Evolutionary conservation across 2,888 invertebrate genomes (phyloP).

Genomic region (Cryptocephalus moraei): DNA sequence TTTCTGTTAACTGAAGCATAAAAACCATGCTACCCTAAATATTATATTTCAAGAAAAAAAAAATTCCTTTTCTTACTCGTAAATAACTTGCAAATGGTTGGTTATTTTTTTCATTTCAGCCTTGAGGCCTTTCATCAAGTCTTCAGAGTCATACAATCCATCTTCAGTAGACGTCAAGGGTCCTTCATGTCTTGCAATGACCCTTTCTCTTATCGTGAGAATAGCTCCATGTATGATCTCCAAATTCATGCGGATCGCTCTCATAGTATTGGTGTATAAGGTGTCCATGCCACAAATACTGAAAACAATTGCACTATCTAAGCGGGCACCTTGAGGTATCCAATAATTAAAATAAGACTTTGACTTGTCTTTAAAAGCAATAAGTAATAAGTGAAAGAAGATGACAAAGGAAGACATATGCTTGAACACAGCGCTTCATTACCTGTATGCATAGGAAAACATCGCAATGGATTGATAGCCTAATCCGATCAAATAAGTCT

Average conservation of each 20-base stretch:
- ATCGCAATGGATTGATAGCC: slow-evolving; percentile 29
- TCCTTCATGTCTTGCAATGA: slow-evolving; percentile 7
- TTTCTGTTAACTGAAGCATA: no score
- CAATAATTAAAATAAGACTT: no score
- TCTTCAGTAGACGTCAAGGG: slow-evolving; percentile 2
- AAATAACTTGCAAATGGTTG: slow-evolving; percentile 27
- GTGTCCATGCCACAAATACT: slow-evolving; percentile 30
- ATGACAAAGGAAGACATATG: no score
- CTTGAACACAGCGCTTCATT: background rate
- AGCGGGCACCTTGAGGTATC: no score
- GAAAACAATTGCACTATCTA: slow-evolving; percentile 7
- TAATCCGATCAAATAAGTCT: slow-evolving; percentile 25
- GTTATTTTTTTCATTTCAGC: slow-evolving; percentile 26
- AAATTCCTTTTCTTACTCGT: slow-evolving; percentile 16
- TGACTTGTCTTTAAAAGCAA: no score
- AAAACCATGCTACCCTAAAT: no score
- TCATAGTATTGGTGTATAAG: slow-evolving; percentile 32
- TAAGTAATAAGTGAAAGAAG: no score
- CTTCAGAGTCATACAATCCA: slow-evolving; percentile 7
- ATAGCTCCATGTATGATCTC: slow-evolving; percentile 30
- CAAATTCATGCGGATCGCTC: slow-evolving; percentile 28
- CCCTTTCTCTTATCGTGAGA: slow-evolving; percentile 20
- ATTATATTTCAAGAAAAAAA: no score
- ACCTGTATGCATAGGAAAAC: slow-evolving; percentile 26
- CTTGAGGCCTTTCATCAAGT: slow-evolving; percentile 17